A percentile compares a stretch with the other conserved stretches of the same genome.
These are phyloP conservation scores for Globicephala melas DNA, from an alignment of 2,113 vertebrate species.

Conservation along the genomic window DNA sequence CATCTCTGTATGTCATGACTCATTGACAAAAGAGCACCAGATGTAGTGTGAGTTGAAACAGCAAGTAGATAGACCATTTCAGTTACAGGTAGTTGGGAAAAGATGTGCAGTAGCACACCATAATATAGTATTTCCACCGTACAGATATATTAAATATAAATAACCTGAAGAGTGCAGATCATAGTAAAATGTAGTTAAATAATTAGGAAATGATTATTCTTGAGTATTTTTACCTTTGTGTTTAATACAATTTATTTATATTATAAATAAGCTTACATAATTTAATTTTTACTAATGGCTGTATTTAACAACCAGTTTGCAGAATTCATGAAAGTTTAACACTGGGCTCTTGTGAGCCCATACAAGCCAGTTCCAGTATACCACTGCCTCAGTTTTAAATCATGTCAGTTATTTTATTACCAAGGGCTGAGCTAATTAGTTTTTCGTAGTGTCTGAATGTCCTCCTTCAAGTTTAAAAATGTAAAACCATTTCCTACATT, in stretches of 20 bases:
- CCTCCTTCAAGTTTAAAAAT: not conserved
- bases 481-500: not conserved
- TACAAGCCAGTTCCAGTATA: not conserved
- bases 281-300: not conserved
- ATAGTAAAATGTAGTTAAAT: not conserved
- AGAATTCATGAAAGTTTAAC: not conserved
- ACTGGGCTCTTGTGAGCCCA: not conserved
- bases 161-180: not conserved
- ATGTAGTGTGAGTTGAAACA: not conserved
- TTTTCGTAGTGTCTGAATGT: not conserved
- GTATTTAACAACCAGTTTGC: not conserved
- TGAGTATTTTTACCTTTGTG: not conserved
- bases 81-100: not conserved
- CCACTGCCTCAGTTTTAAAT: not conserved
- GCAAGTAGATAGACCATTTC: not conserved
- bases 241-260: not conserved
- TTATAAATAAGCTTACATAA: not conserved
- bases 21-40: not conserved
- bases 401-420: not conserved
- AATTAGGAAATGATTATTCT: not conserved
- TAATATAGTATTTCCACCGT: not conserved
- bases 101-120: not conserved
- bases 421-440: not conserved
- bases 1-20: not conserved
- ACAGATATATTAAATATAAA: not conserved